Evolutionary conservation across 35 echinoderm and acorn worm species (phyloP), one percentile per base, ranked within the genome.

Genomic region (Nesometra sesokonis): DNA sequence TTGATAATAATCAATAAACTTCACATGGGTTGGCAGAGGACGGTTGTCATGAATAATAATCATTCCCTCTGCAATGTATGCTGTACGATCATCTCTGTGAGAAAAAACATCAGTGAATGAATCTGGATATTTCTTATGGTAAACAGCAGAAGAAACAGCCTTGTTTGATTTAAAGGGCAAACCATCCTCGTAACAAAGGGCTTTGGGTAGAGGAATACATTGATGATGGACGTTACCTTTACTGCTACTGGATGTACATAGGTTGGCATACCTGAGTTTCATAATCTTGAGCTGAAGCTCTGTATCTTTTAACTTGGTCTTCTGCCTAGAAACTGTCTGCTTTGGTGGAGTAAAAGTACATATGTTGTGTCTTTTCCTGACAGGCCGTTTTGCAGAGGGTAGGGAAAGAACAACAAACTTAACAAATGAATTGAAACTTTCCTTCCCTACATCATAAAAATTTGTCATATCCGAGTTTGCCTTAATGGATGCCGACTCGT

Each of bases 251-350:
- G 46, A 29, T 85, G 85, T 31, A 46, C 37, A 46, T 79, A 43
- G 33, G 57, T 85, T 19, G 34, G 31, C 38, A 47, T 85, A 0
- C 82, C 84, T 35, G 17, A 78, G 29, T 82, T 83, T 23, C 84
- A 76, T 57, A 85, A 76, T 47, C 35, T 85, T 29, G 7, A 90
- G 84, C 37, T 90, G 88, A 1, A 87, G 77, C 79, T 80, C 39
- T 23, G 77, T n/a, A 39, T 87, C 86, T 79, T 87, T 87, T 15
- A 87, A 31, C 79, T 80, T 67, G 29, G 77, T 36, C 8, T 35
- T 76, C 17, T 80, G 32, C 31, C 79, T 87, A 2, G 31, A 37
- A 17, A 35, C n/a, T 9, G 86, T 40, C 3, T 34, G 0, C 21
- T 80, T 77, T 31, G 83, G 78, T 46, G 27, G 5, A 0, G 76